Evolutionary conservation across 2,888 invertebrate genomes (phyloP), one percentile per base, ranked within the genome.

Genomic region (Eustalomyia histrio): DNA sequence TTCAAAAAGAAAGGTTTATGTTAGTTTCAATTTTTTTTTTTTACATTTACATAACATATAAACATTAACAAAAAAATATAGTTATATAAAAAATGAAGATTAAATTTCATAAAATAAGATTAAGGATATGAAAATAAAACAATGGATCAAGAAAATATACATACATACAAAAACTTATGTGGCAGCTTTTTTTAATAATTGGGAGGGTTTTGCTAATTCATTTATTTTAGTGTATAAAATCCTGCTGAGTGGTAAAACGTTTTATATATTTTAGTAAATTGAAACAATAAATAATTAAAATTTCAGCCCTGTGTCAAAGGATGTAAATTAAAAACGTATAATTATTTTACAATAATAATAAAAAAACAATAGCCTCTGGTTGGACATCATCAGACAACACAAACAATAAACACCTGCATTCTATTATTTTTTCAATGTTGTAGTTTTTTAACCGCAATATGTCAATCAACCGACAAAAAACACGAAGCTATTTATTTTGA

Each of bases 381-480:
- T 65, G 50, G 33, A 78, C 58, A 55, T 61, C 7, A 55, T 8
- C 18, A 8, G 43, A 53, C 47, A 29, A 52, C 47, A 39, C 50
- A 79, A 83, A 84, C 84, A 82, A 82, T 73, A 69, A 74, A 85
- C 86, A 86, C 86, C 86, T 86, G 86, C 84, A 82, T 63, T 57
- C 81, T 65, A 83, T 85, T 83, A 84, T 79, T 79, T 83, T 84
- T 84, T 80, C 72, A 78, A 78, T 76, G 35, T 47, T 68, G 29
- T 75, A 67, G 14, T 55, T 58, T 64, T 63, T 33, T 83, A 86
- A 87, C 88, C 88, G 85, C 88, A 87, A 87, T 86, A 85, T 83
- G 88, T 84, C 88, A 87, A 86, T 88, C 88, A 88, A 50, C 33
- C n/a, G 39, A 35, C 57, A 12, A 67, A 69, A 64, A 53, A 53